phyloP scores from a whole-genome alignment of 2,888 invertebrate species.

The Xestia ashworthii region DNA sequence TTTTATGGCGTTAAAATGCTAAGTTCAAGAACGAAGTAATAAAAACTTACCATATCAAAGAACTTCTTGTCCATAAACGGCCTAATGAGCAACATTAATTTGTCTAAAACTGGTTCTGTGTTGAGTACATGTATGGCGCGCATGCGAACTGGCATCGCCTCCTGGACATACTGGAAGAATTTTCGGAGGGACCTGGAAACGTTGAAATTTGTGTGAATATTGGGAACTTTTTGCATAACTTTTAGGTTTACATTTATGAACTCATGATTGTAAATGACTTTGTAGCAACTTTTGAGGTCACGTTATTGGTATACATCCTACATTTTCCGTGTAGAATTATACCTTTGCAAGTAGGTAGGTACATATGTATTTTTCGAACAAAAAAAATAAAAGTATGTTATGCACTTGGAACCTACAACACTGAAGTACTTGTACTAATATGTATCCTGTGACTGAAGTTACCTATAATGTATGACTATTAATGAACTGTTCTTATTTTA shows the following conservation, averaged over 20 bases:
- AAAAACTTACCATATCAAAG: constrained; percentile 85
- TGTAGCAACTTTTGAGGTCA: neutral
- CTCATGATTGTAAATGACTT: neutral
- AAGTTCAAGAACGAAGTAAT: neutral
- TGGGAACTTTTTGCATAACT: neutral
- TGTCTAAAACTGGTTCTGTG: constrained; percentile 90
- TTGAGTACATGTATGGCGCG: constrained; percentile 93
- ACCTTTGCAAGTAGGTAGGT: neutral
- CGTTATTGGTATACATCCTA: neutral
- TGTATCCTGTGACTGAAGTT: too few relatives aligned
- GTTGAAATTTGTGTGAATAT: constrained; percentile 15
- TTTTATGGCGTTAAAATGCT: constrained; percentile 8
- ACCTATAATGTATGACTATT: too few relatives aligned
- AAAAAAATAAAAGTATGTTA: neutral
- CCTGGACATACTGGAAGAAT: constrained; percentile 93
- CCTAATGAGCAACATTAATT: constrained; percentile 89
- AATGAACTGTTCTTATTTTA: neutral
- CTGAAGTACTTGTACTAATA: too few relatives aligned
- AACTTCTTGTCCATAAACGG: constrained; percentile 92
- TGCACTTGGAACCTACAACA: neutral
- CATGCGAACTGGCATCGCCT: constrained; percentile 92
- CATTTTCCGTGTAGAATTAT: neutral
- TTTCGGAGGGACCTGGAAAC: constrained; percentile 89
- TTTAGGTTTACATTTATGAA: neutral
- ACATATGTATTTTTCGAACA: neutral